Evolutionary conservation across 1,140 invertebrate genomes (phyloP).

Genomic region (Oscheius sp.): DNA sequence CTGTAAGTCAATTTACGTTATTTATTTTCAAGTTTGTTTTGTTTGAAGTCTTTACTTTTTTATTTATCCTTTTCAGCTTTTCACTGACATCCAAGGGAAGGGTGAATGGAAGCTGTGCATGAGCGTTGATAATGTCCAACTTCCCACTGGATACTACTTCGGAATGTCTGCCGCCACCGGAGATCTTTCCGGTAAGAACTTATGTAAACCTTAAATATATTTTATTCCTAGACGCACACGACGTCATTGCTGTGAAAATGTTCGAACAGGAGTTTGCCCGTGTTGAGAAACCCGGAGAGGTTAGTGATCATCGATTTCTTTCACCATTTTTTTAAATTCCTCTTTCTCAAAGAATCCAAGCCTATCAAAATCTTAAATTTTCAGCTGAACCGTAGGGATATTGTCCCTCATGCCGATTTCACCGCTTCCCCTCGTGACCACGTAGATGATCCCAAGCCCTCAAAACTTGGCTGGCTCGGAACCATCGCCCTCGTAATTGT

Average conservation of each 20-base stretch:
- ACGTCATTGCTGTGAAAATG: slow-evolving; percentile 76
- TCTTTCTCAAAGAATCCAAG: neutral
- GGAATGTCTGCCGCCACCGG: slow-evolving; percentile 93
- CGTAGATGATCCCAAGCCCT: slow-evolving; percentile 48
- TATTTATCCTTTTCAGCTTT: slow-evolving; percentile 48
- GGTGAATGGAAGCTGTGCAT: slow-evolving; percentile 91
- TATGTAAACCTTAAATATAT: slow-evolving; percentile 27
- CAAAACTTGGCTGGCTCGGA: slow-evolving; percentile 56
- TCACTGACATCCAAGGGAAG: slow-evolving; percentile 71
- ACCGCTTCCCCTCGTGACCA: slow-evolving; percentile 59
- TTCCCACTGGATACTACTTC: slow-evolving; percentile 93
- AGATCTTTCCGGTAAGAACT: slow-evolving; percentile 71
- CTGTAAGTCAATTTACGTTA: slow-evolving; percentile 65
- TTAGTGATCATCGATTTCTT: neutral
- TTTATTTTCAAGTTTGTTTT: neutral
- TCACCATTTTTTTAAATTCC: neutral
- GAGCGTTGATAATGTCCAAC: slow-evolving; percentile 77
- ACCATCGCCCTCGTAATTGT: slow-evolving; percentile 53
- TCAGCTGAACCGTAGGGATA: slow-evolving; percentile 39
- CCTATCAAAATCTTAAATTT: neutral
- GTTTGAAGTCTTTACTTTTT: no score
- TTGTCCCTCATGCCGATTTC: slow-evolving; percentile 53
- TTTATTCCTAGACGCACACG: slow-evolving; percentile 79
- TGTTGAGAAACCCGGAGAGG: slow-evolving; percentile 49
- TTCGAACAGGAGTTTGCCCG: slow-evolving; percentile 60